A percentile compares a stretch with the other conserved stretches of the same genome.
phyloP scores from a whole-genome alignment of 2,113 vertebrate species.

The Microtus oregoni region DNA sequence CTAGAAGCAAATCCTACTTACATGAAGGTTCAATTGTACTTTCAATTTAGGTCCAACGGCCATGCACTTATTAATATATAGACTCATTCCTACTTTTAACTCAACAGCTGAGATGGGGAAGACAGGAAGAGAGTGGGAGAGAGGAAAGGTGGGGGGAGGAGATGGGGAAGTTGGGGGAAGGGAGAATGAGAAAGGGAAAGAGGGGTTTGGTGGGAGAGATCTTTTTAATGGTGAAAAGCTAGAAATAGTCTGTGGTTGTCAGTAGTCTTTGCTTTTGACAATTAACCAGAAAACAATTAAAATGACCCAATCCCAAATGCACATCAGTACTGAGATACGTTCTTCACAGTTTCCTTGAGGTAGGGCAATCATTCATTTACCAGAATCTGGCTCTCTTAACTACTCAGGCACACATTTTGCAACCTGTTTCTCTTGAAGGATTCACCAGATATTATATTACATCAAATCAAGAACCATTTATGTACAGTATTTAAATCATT shows the following conservation, averaged over 20 bases:
- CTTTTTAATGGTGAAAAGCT: conserved; percentile 23
- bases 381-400: not conserved
- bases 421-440: not conserved
- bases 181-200: not conserved
- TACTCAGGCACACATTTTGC: not conserved
- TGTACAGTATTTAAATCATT: not conserved
- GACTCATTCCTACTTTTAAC: not conserved
- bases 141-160: no score
- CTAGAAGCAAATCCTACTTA: not conserved
- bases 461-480: not conserved
- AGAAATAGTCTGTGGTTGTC: not conserved
- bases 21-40: not conserved
- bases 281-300: not conserved
- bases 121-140: not conserved
- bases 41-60: not conserved
- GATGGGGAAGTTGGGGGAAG: fast-evolving
- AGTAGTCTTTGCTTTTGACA: conserved; percentile 10
- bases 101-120: not conserved
- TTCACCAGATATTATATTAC: not conserved
- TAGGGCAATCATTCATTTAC: not conserved
- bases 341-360: not conserved
- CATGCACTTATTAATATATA: not conserved
- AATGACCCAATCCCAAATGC: not conserved
- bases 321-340: not conserved
- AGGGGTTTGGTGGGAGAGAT: not conserved